phyloP scores from a whole-genome alignment of 2,113 vertebrate genomes.

The Ibidorhyncha struthersii region DNA sequence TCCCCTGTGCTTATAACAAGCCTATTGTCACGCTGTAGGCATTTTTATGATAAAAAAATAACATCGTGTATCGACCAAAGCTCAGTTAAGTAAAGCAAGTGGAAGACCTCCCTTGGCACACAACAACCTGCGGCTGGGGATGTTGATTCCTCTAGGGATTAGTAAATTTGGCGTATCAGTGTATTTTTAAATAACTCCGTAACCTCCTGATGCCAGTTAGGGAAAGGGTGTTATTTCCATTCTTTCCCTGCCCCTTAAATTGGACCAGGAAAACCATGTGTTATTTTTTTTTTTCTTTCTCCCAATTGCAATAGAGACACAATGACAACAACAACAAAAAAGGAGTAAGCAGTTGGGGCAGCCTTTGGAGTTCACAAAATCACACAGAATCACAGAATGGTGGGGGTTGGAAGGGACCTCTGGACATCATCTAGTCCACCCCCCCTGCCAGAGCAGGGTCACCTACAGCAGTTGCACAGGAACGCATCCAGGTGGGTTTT shows the following conservation, averaged over 20 bases:
- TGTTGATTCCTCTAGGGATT: background rate
- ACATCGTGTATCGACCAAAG: background rate
- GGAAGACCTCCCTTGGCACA: background rate
- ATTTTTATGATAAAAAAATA: background rate
- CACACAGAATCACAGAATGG: too few species aligned
- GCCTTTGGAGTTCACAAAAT: too few species aligned
- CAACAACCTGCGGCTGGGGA: background rate
- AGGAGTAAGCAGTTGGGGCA: too few species aligned
- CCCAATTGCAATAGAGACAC: background rate
- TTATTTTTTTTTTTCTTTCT: background rate
- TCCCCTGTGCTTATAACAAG: background rate
- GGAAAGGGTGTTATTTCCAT: background rate
- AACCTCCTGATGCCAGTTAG: background rate
- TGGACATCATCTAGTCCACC: too few species aligned
- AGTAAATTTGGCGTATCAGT: background rate
- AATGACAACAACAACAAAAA: background rate
- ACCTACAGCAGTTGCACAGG: too few species aligned
- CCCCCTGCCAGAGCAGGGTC: too few species aligned
- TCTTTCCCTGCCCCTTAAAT: background rate
- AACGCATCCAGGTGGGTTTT: too few species aligned
- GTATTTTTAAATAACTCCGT: background rate
- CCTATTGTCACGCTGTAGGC: background rate
- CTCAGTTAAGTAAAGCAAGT: background rate
- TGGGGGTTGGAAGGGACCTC: too few species aligned
- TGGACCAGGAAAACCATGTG: background rate